Base-by-base conservation (phyloP, 2,113 vertebrate species). In the Caloenas nicobarica region DNA sequence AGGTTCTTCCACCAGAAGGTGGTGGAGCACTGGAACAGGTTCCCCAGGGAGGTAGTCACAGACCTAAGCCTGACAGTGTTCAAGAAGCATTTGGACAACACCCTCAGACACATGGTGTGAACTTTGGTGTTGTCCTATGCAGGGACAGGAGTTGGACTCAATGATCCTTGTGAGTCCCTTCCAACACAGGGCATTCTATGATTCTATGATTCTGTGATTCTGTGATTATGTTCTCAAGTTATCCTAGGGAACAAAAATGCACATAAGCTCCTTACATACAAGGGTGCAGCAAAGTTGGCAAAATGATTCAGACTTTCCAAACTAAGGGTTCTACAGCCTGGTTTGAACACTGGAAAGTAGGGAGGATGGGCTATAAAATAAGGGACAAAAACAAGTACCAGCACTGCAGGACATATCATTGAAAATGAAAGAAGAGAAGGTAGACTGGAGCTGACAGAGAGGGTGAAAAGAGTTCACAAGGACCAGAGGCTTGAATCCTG, bases 321-420 rank as follows among this genome's bases (percentile, higher is more conserved):
- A 72, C 8, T 10, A 61, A 57, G 8, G 3, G 2, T 8, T 58
- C 48, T 80, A 33, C 17, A 62, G 14, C 16, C 16, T 46, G 14
- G 19, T 71, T 54, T 53, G 44, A 70, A 50, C 71, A 70, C 5
- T 13, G 17, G 6, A 33, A 76, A 54, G 26, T n/a, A 36, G 22
- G 42, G 8, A 74, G 2, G 18, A n/a, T n/a, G 7, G 31, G 22
- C 34, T 65, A 34, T 5, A 64, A 56, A 79, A 34, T 14, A 16
- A 34, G n/a, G 66, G 15, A 29, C 6, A 14, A 34, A 92, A 66
- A 46, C 28, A 38, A 46, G 25, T 58, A 10, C n/a, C 58, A 65
- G 33, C 21, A 38, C 16, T 53, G 24, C 33, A 83, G 36, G 71
- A 81, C 0, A 1, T 31, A 14, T 38, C 0, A 2, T 26, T 34